Conservation (phyloP, 2,113 vertebrate species). For the Arenaria interpres region DNA sequence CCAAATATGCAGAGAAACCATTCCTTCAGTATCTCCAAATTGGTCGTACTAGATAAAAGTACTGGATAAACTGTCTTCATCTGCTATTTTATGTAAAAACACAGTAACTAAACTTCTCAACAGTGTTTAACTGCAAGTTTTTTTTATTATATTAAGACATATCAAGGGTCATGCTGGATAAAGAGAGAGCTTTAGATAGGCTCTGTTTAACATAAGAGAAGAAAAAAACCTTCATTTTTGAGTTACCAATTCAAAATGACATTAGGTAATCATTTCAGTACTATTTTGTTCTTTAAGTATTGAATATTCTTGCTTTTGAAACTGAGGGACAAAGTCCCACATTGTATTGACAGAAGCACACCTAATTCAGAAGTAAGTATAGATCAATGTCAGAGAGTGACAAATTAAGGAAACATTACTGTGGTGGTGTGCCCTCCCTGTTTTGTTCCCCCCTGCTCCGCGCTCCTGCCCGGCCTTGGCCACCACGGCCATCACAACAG, state of each 20-base stretch:
- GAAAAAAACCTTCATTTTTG: conserved; percentile 21
- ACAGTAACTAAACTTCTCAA: conserved; percentile 10
- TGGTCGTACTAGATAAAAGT: neutral
- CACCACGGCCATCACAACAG: no score
- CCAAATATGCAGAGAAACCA: neutral
- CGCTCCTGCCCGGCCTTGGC: no score
- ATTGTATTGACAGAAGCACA: neutral
- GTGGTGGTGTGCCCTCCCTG: no score
- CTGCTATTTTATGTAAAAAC: neutral
- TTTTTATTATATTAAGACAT: conserved; percentile 33
- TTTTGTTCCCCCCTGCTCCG: no score
- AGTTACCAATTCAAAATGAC: conserved; percentile 19
- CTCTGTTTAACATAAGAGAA: neutral
- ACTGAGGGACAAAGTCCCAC: neutral
- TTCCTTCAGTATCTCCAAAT: neutral
- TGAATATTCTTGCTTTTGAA: neutral
- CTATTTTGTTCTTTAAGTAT: neutral
- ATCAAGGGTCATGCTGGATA: neutral
- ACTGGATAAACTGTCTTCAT: neutral
- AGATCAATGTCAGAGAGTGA: neutral
- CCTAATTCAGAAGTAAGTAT: neutral
- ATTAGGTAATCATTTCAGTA: neutral
- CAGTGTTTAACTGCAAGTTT: neutral
- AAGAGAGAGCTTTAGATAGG: conserved; percentile 23
- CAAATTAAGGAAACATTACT: neutral